A percentile compares a stretch with the other conserved stretches of the same genome.
phyloP scores from a whole-genome alignment of 35 echinoderm and acorn worm species.

The Nesometra sesokonis region DNA sequence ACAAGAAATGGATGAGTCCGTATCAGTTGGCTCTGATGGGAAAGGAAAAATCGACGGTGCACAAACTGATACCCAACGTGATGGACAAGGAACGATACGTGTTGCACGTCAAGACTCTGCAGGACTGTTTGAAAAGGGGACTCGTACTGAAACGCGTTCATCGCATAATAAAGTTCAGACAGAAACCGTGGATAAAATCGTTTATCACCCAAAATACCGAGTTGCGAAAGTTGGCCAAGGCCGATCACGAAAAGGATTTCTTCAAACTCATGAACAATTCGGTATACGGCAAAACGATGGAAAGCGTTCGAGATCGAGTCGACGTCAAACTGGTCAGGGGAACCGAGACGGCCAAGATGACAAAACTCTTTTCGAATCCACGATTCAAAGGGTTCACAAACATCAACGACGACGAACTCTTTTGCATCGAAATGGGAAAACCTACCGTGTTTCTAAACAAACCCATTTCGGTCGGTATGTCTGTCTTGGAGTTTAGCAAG shows the following conservation, averaged over 20 bases:
- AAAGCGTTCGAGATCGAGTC: neutral
- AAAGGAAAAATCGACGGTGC: too few species aligned
- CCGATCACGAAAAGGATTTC: neutral
- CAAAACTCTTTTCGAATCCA: neutral
- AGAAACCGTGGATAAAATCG: too few species aligned
- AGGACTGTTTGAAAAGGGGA: neutral
- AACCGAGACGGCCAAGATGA: neutral
- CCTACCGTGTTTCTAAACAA: neutral
- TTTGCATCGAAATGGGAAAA: neutral
- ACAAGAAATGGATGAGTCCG: neutral
- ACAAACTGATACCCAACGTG: neutral
- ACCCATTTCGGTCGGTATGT: constrained; percentile 16
- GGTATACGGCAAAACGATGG: neutral
- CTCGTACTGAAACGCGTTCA: neutral
- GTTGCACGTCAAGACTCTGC: neutral
- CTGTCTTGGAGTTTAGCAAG: constrained; percentile 6
- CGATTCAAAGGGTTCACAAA: neutral
- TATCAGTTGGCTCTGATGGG: neutral
- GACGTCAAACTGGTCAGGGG: constrained; percentile 4
- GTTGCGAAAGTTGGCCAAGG: constrained; percentile 2
- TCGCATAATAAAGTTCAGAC: neutral
- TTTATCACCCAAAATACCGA: constrained; percentile 5
- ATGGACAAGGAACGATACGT: neutral
- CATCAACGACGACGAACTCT: neutral
- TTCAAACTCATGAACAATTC: too few species aligned